phyloP scores from a whole-genome alignment of 2,113 vertebrate species.

The Ochotona princeps region DNA sequence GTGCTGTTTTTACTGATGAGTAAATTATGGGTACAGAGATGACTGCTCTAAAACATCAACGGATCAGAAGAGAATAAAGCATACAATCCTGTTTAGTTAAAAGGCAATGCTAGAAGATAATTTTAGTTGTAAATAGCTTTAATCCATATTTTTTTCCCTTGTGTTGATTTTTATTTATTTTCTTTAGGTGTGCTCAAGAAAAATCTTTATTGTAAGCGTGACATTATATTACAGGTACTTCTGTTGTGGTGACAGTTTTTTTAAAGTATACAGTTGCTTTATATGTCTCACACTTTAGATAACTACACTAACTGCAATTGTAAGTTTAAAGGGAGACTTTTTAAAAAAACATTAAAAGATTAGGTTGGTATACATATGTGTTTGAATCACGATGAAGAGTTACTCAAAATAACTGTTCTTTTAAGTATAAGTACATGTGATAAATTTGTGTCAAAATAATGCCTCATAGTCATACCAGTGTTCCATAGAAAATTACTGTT shows the following conservation, averaged over 20 bases:
- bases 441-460: conserved; percentile 61
- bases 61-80: conserved; percentile 67
- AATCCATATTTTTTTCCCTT: conserved; percentile 52
- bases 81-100: conserved; percentile 59
- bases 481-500: conserved; percentile 24
- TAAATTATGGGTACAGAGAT: conserved; percentile 60
- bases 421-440: conserved; percentile 25
- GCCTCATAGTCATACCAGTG: not conserved
- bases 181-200: conserved; percentile 37
- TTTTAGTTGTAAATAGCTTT: conserved; percentile 68
- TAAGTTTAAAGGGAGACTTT: conserved; percentile 50
- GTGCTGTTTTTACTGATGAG: conserved; percentile 64
- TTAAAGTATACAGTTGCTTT: conserved; percentile 53
- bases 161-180: conserved; percentile 64
- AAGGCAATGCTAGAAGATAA: conserved; percentile 59
- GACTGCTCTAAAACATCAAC: conserved; percentile 57
- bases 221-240: conserved; percentile 26
- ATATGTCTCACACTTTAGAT: conserved; percentile 54
- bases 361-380: not conserved
- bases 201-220: conserved; percentile 44
- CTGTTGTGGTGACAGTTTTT: conserved; percentile 27
- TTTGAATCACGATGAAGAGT: conserved; percentile 49
- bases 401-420: conserved; percentile 49
- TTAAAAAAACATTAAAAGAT: conserved; percentile 41
- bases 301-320: not conserved